phyloP scores from a whole-genome alignment of 53 echinoderm and acorn worm genomes.

The Antedon mediterranea region DNA sequence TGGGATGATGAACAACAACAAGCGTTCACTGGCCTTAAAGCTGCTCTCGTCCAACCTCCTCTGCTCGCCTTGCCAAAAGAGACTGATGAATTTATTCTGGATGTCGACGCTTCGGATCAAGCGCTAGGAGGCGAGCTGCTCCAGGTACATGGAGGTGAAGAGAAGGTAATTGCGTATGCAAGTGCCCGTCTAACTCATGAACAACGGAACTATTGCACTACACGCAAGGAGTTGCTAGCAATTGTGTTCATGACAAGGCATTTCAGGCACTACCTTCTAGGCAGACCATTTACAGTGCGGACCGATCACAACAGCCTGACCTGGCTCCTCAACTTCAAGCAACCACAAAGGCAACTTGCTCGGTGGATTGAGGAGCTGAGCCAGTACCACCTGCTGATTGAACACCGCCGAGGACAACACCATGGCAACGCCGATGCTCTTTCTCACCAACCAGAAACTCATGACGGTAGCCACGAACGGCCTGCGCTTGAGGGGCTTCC shows the following conservation, averaged over 20 bases:
- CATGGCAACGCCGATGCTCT: constrained; percentile 16
- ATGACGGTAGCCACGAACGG: neutral
- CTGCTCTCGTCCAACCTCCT: constrained; percentile 11
- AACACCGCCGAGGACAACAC: constrained; percentile 6
- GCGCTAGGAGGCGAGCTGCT: constrained; percentile 30
- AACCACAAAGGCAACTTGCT: constrained; percentile 8
- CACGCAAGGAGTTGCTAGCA: too few species aligned
- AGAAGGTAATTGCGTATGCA: too few species aligned
- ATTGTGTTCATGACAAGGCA: neutral
- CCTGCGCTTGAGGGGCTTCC: too few species aligned
- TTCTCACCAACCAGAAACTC: neutral
- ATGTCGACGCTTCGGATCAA: constrained; percentile 21
- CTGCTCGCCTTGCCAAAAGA: constrained; percentile 21
- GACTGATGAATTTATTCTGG: constrained; percentile 20
- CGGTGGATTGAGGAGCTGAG: constrained; percentile 10
- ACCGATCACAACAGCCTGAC: too few species aligned
- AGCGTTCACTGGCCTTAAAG: constrained; percentile 20
- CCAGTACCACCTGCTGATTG: constrained; percentile 9
- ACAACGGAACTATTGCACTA: constrained; percentile 9
- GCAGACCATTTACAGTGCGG: neutral
- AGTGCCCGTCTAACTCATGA: constrained; percentile 10
- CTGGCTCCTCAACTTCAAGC: too few species aligned
- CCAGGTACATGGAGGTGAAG: constrained; percentile 12
- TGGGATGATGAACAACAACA: constrained; percentile 19
- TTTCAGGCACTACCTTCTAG: constrained; percentile 1